Evolutionary conservation across 1,140 invertebrate genomes (phyloP), one percentile per base, ranked within the genome.

Genomic region (Nephotettix cincticeps): DNA sequence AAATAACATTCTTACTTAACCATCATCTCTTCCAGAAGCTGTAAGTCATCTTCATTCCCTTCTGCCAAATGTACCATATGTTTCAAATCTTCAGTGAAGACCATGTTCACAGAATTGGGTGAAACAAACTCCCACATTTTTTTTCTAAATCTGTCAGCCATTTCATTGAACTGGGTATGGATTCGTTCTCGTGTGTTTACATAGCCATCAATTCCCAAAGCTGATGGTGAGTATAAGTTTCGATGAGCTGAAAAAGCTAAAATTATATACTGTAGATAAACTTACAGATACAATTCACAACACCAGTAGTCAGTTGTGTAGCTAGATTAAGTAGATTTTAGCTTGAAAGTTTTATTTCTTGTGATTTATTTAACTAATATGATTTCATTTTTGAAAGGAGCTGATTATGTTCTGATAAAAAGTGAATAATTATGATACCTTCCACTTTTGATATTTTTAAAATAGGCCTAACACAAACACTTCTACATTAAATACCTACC

Each of bases 11-110:
- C 72, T 75, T 79, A 89, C 87, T 87, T 89, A 79, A 85, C 83
- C 47, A 92, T 79, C 90, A 93, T 92, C 72, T 86, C 82, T 3
- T 82, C 68, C 1, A 91, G 71, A n/a, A 93, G 77, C 1, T 87
- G 76, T 4, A 92, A 72, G 79, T 94, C 91, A 56, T 85, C 77
- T 13, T 82, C 80, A 17, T 78, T 81, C 45, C 84, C 83, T 63
- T 89, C 84, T 17, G 85, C 83, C 30, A 94, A 78, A 78, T 93
- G 88, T 9, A 92, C 78, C 85, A 94, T 90, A 77, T 91, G 91
- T 78, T 94, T 94, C 4, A 95, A 80, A 81, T 95, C 93, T 81
- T 94, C 92, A 6, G 91, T 93, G 75, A 94, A 94, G 72, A 94
- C 86, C 83, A 92, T 87, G 72, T 84, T 86, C 58, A 86, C 83